A percentile compares a stretch with the other conserved stretches of the same genome.
phyloP scores from a whole-genome alignment of 1,140 invertebrate species.

The Formica exsecta region DNA sequence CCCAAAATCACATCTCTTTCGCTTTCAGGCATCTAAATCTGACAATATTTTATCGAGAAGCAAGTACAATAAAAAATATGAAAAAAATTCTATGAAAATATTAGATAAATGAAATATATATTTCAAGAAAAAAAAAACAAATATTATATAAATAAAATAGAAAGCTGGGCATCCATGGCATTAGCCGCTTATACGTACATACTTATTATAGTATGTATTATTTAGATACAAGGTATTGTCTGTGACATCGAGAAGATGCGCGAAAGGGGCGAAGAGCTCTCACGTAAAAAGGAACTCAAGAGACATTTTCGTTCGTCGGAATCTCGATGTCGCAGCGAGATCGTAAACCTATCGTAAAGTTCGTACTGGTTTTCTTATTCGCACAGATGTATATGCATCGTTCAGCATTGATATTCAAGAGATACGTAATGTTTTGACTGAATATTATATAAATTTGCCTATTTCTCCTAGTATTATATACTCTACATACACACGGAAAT shows the following conservation, averaged over 20 bases:
- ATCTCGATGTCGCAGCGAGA: constrained; percentile 73
- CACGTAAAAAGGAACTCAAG: neutral
- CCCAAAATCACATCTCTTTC: neutral
- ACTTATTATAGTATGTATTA: constrained; percentile 27
- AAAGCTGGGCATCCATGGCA: constrained; percentile 4
- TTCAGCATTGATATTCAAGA: constrained; percentile 70
- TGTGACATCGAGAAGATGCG: constrained; percentile 67
- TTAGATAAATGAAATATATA: neutral
- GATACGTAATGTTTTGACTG: constrained; percentile 69
- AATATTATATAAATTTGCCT: constrained; percentile 56
- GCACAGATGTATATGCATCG: constrained; percentile 72
- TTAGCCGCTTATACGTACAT: constrained; percentile 44
- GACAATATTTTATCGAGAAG: neutral
- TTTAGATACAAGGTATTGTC: constrained; percentile 53
- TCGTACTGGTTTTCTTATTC: constrained; percentile 68
- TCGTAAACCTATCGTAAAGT: constrained; percentile 46
- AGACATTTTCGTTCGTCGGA: constrained; percentile 14
- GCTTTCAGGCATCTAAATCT: neutral
- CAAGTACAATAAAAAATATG: neutral
- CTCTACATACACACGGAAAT: constrained; percentile 30
- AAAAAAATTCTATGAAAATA: neutral
- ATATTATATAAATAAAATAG: neutral
- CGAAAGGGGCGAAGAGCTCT: neutral
- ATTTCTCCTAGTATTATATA: constrained; percentile 58
- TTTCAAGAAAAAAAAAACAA: neutral